Base-by-base conservation (phyloP, 2,113 vertebrate species). In the Neofelis nebulosa region DNA sequence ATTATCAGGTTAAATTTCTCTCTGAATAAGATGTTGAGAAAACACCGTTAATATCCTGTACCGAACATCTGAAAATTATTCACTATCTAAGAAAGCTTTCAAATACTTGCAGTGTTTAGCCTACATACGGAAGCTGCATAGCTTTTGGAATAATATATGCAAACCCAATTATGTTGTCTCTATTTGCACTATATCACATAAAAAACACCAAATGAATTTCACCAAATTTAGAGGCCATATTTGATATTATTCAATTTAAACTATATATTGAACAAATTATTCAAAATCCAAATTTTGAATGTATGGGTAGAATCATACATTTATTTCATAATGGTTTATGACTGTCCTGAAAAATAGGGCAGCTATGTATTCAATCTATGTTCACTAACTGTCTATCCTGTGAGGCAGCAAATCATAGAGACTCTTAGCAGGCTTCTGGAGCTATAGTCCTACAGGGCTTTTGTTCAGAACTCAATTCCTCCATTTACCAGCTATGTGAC, bases 91-190 rank as follows among this genome's bases (percentile, higher is more conserved):
- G 27, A 82, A 76, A 93, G 4, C 21, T 80, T 31, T 81, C 65
- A 87, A 94, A 85, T 93, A 91, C 86, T 84, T 89, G 19, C 6
- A 88, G 48, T 41, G 94, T 94, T 95, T 71, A 94, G 41, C 10
- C 10, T 79, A 76, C 29, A 15, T 21, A 81, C 5, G 81, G 57
- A 41, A 63, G 1, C 15, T 50, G 36, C 21, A 55, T 71, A 55
- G 48, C 63, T 95, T 92, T 82, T 74, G 21, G 73, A 25, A 48
- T 82, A 31, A 7, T 27, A 61, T 74, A 63, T 48, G n/a, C 50
- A 81, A 95, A 95, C 25, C 50, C 25, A 83, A 73, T 89, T 92
- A 80, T 21, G 52, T 79, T 91, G 1, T 86, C 12, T 82, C 4
- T 91, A 29, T 73, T 41, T 73, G 31, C 0, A 31, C 1, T 73